Percentiles rank a stretch among this genome's conserved stretches.
These are phyloP conservation scores for Rhingia campestris DNA, from an alignment of 2,888 invertebrate genomes.

Conservation along the genomic window DNA sequence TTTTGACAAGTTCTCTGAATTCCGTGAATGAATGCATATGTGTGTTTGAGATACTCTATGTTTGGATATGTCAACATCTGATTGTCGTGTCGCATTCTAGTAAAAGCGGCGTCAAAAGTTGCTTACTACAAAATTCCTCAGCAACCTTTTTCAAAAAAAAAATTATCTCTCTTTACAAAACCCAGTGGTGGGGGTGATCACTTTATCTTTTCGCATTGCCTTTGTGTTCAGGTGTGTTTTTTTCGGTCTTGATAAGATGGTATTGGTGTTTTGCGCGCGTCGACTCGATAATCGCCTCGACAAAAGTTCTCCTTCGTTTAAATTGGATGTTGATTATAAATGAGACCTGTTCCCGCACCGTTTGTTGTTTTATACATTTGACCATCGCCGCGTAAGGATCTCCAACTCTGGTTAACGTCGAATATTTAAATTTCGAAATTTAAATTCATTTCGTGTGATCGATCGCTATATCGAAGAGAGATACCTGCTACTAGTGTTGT, in stretches of 20 bases:
- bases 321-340: conserved; percentile 64
- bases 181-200: background rate
- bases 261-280: conserved; percentile 32
- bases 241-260: background rate
- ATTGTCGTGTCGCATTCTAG: background rate
- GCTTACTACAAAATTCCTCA: background rate
- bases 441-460: background rate
- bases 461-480: conserved; percentile 7
- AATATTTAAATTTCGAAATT: background rate
- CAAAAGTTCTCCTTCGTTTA: conserved; percentile 60
- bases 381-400: conserved; percentile 72
- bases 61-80: too few species aligned
- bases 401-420: background rate
- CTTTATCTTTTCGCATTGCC: conserved; percentile 11
- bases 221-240: conserved; percentile 10
- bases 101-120: conserved; percentile 12
- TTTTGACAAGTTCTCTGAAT: background rate
- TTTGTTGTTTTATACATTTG: conserved; percentile 63
- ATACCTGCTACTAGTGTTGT: background rate
- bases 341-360: conserved; percentile 48
- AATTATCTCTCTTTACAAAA: background rate
- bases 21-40: background rate
- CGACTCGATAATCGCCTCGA: conserved; percentile 2
- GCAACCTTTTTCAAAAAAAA: too few species aligned
- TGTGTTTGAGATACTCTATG: too few species aligned